A percentile compares a stretch with the other conserved stretches of the same genome.
These are phyloP conservation scores for Lamellibrachia luymesi DNA, from an alignment of 1,140 invertebrate species.

Conservation along the genomic window DNA sequence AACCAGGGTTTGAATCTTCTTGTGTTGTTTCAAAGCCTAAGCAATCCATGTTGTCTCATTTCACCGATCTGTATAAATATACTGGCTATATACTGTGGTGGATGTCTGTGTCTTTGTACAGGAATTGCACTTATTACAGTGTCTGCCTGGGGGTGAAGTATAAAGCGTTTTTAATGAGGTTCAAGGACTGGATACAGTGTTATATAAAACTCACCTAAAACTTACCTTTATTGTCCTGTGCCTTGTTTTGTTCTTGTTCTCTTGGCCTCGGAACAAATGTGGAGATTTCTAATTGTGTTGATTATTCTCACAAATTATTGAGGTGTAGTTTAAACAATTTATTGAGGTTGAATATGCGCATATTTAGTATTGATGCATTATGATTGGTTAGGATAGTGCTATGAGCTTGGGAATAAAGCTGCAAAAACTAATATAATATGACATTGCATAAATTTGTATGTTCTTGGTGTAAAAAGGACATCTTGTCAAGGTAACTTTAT, in stretches of 20 bases:
- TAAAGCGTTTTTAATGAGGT: too few species aligned
- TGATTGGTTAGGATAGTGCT: not conserved
- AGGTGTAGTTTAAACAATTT: not conserved
- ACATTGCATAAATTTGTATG: not conserved
- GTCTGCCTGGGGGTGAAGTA: too few species aligned
- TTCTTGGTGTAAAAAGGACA: not conserved
- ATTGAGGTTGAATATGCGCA: not conserved
- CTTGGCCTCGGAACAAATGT: not conserved
- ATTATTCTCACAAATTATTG: not conserved
- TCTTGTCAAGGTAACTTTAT: not conserved
- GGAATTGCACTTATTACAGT: too few species aligned
- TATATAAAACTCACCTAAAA: too few species aligned
- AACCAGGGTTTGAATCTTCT: too few species aligned
- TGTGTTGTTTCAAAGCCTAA: too few species aligned
- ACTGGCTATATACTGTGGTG: too few species aligned
- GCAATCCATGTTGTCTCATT: too few species aligned
- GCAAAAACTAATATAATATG: not conserved
- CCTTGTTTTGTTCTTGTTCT: not conserved
- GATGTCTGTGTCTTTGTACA: too few species aligned
- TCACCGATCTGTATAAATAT: too few species aligned
- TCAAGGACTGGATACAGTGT: too few species aligned
- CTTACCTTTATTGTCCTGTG: too few species aligned
- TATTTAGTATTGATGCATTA: not conserved
- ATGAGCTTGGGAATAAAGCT: not conserved
- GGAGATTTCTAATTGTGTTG: not conserved